Percentiles rank a stretch among this genome's conserved stretches.
phyloP scores from a whole-genome alignment of 2,113 vertebrate species.

The Junco hyemalis region DNA sequence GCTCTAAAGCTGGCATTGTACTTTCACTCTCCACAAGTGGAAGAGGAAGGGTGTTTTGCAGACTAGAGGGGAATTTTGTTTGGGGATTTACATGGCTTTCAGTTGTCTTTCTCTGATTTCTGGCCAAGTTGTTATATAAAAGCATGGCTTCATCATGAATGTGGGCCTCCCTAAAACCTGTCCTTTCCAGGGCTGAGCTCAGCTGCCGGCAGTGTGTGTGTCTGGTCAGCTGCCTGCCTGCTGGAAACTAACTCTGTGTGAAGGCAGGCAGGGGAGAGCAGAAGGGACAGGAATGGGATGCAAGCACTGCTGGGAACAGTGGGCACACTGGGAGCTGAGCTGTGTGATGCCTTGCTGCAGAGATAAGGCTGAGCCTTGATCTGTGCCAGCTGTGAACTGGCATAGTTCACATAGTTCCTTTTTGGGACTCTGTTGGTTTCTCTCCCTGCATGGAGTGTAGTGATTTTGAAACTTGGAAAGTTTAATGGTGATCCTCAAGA shows the following conservation, averaged over 20 bases:
- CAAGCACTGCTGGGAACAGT: neutral
- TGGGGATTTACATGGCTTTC: neutral
- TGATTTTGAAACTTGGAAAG: neutral
- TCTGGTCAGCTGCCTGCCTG: neutral
- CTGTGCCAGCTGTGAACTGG: neutral
- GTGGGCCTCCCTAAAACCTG: neutral
- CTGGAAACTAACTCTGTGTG: neutral
- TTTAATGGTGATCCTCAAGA: neutral
- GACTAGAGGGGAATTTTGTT: neutral
- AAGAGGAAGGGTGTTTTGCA: neutral
- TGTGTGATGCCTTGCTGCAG: neutral
- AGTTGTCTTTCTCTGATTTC: neutral
- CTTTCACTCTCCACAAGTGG: neutral
- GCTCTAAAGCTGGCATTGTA: neutral
- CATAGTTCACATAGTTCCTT: neutral
- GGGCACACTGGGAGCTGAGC: neutral
- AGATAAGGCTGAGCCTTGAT: neutral
- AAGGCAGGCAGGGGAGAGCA: neutral
- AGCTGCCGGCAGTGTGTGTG: neutral
- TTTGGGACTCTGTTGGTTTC: neutral
- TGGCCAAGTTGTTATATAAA: neutral
- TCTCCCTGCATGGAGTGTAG: neutral
- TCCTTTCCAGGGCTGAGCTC: fast-evolving
- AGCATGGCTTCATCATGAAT: neutral
- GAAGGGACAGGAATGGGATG: neutral